Evolutionary conservation across 2,113 vertebrate genomes (phyloP), one percentile per base, ranked within the genome.

Genomic region (Hippolais icterina): DNA sequence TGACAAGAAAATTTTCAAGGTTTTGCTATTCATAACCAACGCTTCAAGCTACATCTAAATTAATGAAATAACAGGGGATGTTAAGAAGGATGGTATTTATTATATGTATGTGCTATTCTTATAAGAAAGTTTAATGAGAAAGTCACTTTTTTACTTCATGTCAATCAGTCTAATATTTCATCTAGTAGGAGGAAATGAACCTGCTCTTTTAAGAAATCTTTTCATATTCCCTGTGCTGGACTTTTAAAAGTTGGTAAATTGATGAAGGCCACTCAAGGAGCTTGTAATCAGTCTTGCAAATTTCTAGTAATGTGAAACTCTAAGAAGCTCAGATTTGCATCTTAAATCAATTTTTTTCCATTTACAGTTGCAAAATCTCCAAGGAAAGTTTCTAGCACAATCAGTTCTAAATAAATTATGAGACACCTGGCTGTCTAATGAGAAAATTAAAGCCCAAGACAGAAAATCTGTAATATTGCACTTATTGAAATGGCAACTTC

Each of bases 211-310:
- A 75, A 83, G 74, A 83, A 90, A 70, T n/a, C 17, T 61, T 91
- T 89, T 70, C 56, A 64, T 29, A 84, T 89, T 92, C 31, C 37
- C 29, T 78, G 25, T 66, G 19, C 71, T 87, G 77, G 44, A 59
- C 65, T 93, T 95, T 22, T 89, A 85, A 78, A 65, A 64, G 49
- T 53, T 87, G 72, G 56, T 87, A 85, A 84, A 93, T n/a, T 97
- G n/a, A 82, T 93, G 41, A 79, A 96, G 57, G 28, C 53, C 53
- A 60, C 33, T 93, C 31, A 95, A 96, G 68, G 59, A 88, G 25
- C 25, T 87, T 89, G 57, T 29, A 93, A 96, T 95, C 81, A 87
- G 77, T 87, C 74, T 79, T 89, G 37, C 53, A 95, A 68, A 69
- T 82, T 89, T 87, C 64, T 83, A 77, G 46, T 33, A 86, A 54